Evolutionary conservation across 1,140 invertebrate genomes (phyloP).

Genomic region (Neocloeon triangulifer): DNA sequence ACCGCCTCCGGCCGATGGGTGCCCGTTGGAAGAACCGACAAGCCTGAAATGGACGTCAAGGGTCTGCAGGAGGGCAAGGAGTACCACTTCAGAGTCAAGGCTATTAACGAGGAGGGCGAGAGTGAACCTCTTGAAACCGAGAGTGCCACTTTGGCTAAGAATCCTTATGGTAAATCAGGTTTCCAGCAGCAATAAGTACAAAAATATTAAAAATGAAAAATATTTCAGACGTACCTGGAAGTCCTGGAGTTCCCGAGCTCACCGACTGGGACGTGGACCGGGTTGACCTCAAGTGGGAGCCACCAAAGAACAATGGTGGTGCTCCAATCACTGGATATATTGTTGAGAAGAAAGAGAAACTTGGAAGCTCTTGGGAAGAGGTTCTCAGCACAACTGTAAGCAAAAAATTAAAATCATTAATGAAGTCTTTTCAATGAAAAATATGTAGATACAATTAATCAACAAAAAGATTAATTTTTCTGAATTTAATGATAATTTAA

Average conservation of each 20-base stretch:
- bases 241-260: constrained; percentile 70
- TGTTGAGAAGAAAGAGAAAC: constrained; percentile 92
- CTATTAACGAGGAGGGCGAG: constrained; percentile 95
- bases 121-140: constrained; percentile 86
- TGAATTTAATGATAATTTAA: no score
- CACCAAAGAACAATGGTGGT: constrained; percentile 73
- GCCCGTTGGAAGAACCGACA: constrained; percentile 60
- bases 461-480: no score
- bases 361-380: constrained; percentile 69
- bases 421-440: not conserved
- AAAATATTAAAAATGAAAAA: no score
- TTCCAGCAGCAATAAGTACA: no score
- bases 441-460: not conserved
- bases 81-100: constrained; percentile 91
- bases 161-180: constrained; percentile 75
- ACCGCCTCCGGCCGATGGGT: constrained; percentile 81
- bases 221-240: constrained; percentile 48
- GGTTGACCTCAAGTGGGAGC: constrained; percentile 82
- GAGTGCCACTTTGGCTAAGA: constrained; percentile 65
- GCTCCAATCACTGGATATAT: constrained; percentile 89
- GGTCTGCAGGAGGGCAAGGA: constrained; percentile 83
- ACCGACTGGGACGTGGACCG: constrained; percentile 84
- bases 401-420: no score
- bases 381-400: constrained; percentile 50
- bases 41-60: constrained; percentile 75